Evolutionary conservation across 2,888 invertebrate genomes (phyloP), one percentile per base, ranked within the genome.

Genomic region (Crossocerus cetratus): DNA sequence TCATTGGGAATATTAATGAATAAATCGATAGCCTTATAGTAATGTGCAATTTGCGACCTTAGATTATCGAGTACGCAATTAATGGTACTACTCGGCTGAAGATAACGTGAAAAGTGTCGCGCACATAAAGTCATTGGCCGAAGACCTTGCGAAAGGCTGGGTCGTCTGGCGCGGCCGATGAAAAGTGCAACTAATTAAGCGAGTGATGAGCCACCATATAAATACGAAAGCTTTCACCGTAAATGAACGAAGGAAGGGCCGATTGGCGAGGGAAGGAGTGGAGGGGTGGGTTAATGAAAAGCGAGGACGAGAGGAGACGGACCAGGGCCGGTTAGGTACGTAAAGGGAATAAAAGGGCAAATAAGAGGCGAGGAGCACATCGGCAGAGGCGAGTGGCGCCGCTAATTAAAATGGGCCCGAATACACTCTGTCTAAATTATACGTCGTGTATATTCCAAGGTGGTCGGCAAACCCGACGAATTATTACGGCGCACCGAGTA

Each of bases 341-440:
- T 22, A 18, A 16, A 20, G n/a, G 16, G 20, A 44, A 18, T 16
- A 21, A 45, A 45, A 22, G 13, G 61, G 49, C 11, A 44, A 21
- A 13, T 43, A 14, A 55, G 54, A 55, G 54, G 21, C 13, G 20
- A 18, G 44, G 20, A 49, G 16, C 22, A 14, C 64, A 56, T 65
- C 43, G 43, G 16, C 8, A 32, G 32, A 0, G 43, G 43, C 14
- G 49, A 54, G 32, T 44, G 56, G 44, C 32, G 32, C 16, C 56
- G 45, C 61, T 77, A 79, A 79, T 79, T 79, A 77, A 79, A 79
- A 74, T 69, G 74, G 74, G 69, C 64, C 66, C n/a, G 20, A 44
- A 49, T 63, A 73, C 54, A 63, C 64, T 23, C 18, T 20, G 45
- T 42, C 59, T 65, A 16, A 49, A 49, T 49, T 49, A 49, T 49